Evolutionary conservation across 2,888 invertebrate genomes (phyloP).

Genomic region (Acanthosepion pharaonis): DNA sequence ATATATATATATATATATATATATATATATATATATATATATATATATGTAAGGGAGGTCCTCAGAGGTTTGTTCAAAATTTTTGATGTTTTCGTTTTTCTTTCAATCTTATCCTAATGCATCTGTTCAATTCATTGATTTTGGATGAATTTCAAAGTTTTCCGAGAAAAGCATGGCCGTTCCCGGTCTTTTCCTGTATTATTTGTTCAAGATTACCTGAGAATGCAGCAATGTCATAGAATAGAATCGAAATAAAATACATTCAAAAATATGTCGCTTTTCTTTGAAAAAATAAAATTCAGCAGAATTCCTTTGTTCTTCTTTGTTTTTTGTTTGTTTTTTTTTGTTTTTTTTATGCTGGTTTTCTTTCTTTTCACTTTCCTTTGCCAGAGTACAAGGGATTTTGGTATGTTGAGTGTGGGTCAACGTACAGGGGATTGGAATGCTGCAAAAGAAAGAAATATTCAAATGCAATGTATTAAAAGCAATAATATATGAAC

Average conservation of each 20-base stretch:
- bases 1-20: too few species aligned
- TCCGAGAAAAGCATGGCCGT: not conserved
- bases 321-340: not conserved
- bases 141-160: not conserved
- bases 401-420: not conserved
- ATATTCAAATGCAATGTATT: not conserved
- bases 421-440: constrained; percentile 34
- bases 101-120: not conserved
- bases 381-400: not conserved
- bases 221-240: not conserved
- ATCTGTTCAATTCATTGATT: not conserved
- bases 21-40: too few species aligned
- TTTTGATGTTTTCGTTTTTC: not conserved
- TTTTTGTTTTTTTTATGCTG: not conserved
- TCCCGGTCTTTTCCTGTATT: too few species aligned
- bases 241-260: not conserved
- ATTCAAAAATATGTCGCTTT: not conserved
- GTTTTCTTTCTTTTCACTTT: not conserved
- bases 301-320: not conserved
- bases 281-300: not conserved
- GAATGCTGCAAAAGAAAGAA: constrained; percentile 25
- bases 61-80: too few species aligned
- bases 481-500: too few species aligned
- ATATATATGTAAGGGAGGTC: too few species aligned
- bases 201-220: not conserved